Conservation (phyloP, 2,797 vertebrate species). For the Diglossa cyanea region DNA sequence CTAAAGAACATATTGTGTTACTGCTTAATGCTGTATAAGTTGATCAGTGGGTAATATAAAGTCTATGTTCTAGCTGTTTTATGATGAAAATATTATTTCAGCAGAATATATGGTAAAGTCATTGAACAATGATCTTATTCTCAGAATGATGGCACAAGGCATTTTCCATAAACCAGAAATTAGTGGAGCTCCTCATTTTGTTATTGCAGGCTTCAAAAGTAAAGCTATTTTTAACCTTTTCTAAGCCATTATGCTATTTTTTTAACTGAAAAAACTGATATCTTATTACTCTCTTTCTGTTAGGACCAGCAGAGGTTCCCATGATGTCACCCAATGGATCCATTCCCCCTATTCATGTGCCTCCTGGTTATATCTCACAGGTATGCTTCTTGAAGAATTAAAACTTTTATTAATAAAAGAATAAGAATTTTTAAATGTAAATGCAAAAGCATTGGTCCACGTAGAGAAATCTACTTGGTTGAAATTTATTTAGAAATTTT, state of each 20-base stretch:
- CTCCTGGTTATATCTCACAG: constrained; percentile 98
- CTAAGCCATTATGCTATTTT: not conserved
- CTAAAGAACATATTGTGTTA: constrained; percentile 53
- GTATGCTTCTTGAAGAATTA: constrained; percentile 68
- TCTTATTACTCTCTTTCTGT: not conserved
- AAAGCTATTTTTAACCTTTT: constrained; percentile 21
- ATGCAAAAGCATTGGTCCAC: not conserved
- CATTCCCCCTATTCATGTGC: constrained; percentile 96
- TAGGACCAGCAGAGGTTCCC: constrained; percentile 96
- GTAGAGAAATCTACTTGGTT: not conserved
- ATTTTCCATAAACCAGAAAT: constrained; percentile 44
- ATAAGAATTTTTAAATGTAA: not conserved
- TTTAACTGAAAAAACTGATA: not conserved
- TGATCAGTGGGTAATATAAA: constrained; percentile 53
- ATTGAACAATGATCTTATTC: constrained; percentile 47
- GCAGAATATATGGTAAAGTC: constrained; percentile 52
- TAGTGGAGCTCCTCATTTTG: constrained; percentile 35
- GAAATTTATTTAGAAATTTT: not conserved
- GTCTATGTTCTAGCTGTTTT: constrained; percentile 28
- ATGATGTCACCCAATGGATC: constrained; percentile 99
- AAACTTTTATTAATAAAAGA: not conserved
- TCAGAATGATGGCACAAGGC: constrained; percentile 16
- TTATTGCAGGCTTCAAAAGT: constrained; percentile 36
- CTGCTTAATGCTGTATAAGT: constrained; percentile 42
- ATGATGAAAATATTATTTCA: constrained; percentile 55